phyloP scores from a whole-genome alignment of 2,888 invertebrate genomes.

The Epinotia bilunana region DNA sequence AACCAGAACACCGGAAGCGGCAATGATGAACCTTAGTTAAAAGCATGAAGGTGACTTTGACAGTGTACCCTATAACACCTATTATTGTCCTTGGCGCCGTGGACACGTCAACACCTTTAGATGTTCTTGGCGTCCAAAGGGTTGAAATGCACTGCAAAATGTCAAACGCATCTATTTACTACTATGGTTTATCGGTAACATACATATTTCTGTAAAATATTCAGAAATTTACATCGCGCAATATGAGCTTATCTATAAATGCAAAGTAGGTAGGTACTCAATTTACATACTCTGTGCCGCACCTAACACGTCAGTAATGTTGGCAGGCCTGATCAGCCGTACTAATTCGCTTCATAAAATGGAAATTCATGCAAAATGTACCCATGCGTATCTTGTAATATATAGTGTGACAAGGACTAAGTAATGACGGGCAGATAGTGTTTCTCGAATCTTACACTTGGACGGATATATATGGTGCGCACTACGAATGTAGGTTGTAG shows the following conservation, averaged over 20 bases:
- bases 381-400: conserved; percentile 14
- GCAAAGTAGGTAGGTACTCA: conserved; percentile 23
- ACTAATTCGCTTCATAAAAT: conserved; percentile 28
- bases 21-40: too few relatives aligned
- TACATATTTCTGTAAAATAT: background rate
- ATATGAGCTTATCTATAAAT: conserved; percentile 15
- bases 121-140: too few relatives aligned
- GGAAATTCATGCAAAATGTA: conserved; percentile 42
- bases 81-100: too few relatives aligned
- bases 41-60: too few relatives aligned
- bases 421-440: conserved; percentile 15
- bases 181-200: background rate
- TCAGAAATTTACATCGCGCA: background rate
- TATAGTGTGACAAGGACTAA: conserved; percentile 16
- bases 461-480: background rate
- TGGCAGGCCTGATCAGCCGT: conserved; percentile 35
- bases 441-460: conserved; percentile 2
- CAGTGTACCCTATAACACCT: too few relatives aligned
- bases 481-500: too few relatives aligned
- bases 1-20: too few relatives aligned
- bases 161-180: background rate
- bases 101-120: too few relatives aligned
- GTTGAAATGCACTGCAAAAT: too few relatives aligned
- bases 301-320: conserved; percentile 29
- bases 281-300: conserved; percentile 37